Evolutionary conservation across 1,140 invertebrate genomes (phyloP), one percentile per base, ranked within the genome.

Genomic region (Drosophila ficusphila): DNA sequence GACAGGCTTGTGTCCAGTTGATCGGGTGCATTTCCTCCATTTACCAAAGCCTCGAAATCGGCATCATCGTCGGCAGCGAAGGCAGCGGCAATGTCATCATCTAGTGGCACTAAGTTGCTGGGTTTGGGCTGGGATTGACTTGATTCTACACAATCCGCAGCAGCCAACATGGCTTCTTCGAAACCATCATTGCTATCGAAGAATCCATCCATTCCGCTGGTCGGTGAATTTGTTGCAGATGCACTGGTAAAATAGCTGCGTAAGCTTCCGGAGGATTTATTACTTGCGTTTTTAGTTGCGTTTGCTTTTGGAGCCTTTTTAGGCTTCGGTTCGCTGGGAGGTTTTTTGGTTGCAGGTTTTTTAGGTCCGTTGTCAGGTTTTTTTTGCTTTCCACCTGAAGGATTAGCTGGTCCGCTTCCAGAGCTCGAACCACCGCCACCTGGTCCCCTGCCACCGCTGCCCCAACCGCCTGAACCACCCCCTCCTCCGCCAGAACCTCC

Each of bases 141-240:
- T 1, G 68, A 25, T 9, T 77, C 72, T 3, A 62, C 36, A 1
- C 51, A 39, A 4, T 56, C 61, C 6, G 34, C 76, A 14, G 64
- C 79, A 2, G 56, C 60, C 6, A 79, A 21, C 46, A 90, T 54
- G 29, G 89, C 53, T 33, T 91, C 77, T 31, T 91, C 90, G 6
- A 91, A 90, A 3, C 60, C 88, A 79, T 91, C 90, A 29, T 91
- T 82, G 31, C 75, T 90, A 47, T 86, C 73, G 31, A 91, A 89
- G 46, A 91, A 91, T 1, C 65, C 72, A 62, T 82, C 73, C 11
- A 86, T 12, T 11, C 33, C 48, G n/a, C 5, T 53, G 8, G 12
- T 27, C 2, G 12, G 31, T 16, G 64, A 27, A 12, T 4, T 46
- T 0, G 42, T 11, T 9, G 12, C 5, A 8, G 71, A 25, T 14